Percentiles rank a stretch among this genome's conserved stretches.
phyloP scores from a whole-genome alignment of 2,888 invertebrate species.

The Diarsia mendica region DNA sequence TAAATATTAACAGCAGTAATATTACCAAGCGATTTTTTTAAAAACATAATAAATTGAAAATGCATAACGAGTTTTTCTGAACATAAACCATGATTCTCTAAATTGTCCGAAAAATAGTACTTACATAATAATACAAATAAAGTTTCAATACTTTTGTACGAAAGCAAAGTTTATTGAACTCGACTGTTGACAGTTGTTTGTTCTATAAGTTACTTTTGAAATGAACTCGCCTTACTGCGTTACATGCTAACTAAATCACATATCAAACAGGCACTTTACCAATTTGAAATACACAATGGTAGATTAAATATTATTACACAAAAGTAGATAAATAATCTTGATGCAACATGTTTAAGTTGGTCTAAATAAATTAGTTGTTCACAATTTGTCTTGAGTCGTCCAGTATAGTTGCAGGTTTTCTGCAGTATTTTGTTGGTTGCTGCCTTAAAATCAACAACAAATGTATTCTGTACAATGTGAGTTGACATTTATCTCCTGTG shows the following conservation, averaged over 20 bases:
- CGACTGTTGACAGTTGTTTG: slow-evolving; percentile 27
- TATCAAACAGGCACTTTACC: slow-evolving; percentile 1
- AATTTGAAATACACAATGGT: slow-evolving; percentile 18
- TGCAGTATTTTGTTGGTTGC: background rate
- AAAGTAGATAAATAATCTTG: background rate
- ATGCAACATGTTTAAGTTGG: background rate
- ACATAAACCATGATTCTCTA: background rate
- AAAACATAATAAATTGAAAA: background rate
- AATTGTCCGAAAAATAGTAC: background rate
- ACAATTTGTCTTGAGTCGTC: background rate
- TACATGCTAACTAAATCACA: slow-evolving; percentile 54
- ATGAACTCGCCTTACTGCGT: slow-evolving; percentile 15
- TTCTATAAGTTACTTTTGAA: slow-evolving; percentile 56
- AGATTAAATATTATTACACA: background rate
- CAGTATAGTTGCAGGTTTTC: background rate
- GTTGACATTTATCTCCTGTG: background rate
- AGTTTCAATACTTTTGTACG: background rate
- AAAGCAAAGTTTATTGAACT: background rate
- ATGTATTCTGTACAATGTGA: background rate
- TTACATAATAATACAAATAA: background rate
- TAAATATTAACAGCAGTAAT: background rate
- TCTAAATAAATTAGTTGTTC: background rate
- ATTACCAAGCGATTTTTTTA: slow-evolving; percentile 12
- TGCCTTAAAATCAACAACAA: background rate
- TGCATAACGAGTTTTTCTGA: background rate